Evolutionary conservation across 2,888 invertebrate genomes (phyloP).

Genomic region (Volucella inflata): DNA sequence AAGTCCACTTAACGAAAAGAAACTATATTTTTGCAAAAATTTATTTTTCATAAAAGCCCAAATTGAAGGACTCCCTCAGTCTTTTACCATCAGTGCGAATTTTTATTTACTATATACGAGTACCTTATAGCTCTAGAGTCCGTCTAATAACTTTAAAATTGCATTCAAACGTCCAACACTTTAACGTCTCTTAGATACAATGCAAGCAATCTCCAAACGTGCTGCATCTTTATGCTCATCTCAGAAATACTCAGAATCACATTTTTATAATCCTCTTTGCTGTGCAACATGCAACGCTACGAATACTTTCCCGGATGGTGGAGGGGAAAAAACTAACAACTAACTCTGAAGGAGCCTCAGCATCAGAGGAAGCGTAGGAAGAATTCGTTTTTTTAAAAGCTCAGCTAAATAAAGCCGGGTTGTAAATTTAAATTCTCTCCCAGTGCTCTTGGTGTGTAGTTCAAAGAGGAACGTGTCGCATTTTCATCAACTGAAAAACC

Average conservation of each 20-base stretch:
- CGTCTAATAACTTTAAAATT: conserved; percentile 45
- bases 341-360: conserved; percentile 9
- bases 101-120: too few relatives aligned
- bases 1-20: conserved; percentile 10
- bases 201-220: not conserved
- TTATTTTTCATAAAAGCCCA: not conserved
- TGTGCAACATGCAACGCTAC: not conserved
- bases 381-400: conserved; percentile 50
- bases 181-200: conserved; percentile 8
- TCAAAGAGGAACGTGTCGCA: conserved; percentile 51
- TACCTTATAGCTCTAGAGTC: conserved; percentile 3
- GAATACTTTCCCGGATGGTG: not conserved
- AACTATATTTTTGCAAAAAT: not conserved
- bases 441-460: not conserved
- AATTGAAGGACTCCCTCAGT: conserved; percentile 4
- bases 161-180: conserved; percentile 24
- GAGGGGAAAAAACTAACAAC: too few relatives aligned
- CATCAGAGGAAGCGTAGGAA: conserved; percentile 1
- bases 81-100: not conserved
- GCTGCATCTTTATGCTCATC: not conserved
- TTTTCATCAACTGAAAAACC: conserved; percentile 61
- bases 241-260: conserved; percentile 5
- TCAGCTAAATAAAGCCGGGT: conserved; percentile 52
- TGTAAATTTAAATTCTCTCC: conserved; percentile 60
- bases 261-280: conserved; percentile 42